Evolutionary conservation across 1,140 invertebrate genomes (phyloP).

Genomic region (Phthorimaea operculella): DNA sequence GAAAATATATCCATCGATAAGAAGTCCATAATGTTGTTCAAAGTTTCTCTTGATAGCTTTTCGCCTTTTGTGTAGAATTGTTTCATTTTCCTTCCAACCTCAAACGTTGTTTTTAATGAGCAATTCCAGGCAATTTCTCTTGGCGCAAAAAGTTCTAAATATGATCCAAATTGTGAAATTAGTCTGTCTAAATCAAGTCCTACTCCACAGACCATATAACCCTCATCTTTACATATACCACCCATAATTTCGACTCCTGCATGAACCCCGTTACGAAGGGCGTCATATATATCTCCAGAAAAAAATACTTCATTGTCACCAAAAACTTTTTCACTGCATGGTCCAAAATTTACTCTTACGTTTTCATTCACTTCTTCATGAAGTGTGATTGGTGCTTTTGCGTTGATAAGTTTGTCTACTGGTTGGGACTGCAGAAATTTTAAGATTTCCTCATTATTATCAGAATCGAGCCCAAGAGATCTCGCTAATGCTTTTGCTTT

Average conservation of each 20-base stretch:
- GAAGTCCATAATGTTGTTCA: conserved; percentile 13
- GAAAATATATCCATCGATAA: conserved; percentile 12
- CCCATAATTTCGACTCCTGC: conserved; percentile 27
- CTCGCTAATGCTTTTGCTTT: conserved; percentile 23
- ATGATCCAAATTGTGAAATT: conserved; percentile 18
- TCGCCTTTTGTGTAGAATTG: conserved; percentile 20
- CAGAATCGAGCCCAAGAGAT: conserved; percentile 22
- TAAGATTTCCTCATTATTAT: conserved; percentile 22
- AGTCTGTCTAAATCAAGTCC: conserved; percentile 7
- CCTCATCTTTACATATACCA: conserved; percentile 26
- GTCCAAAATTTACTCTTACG: conserved; percentile 11
- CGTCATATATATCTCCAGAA: conserved; percentile 19
- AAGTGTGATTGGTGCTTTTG: conserved; percentile 15
- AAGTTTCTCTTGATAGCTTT: conserved; percentile 12
- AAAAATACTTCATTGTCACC: conserved; percentile 30
- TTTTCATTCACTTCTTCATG: conserved; percentile 11
- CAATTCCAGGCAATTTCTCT: conserved; percentile 11
- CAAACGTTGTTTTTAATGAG: conserved; percentile 12
- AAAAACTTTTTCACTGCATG: conserved; percentile 27
- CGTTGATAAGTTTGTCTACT: conserved; percentile 15
- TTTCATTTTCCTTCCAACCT: conserved; percentile 21
- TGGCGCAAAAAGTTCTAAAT: conserved; percentile 14
- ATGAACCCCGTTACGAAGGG: conserved; percentile 21
- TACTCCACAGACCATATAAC: conserved; percentile 11
- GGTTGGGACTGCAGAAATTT: conserved; percentile 26